A percentile compares a stretch with the other conserved stretches of the same genome.
Evolutionary conservation across 2,888 invertebrate species (phyloP).

Genomic region (Drosophila sordidapex): DNA sequence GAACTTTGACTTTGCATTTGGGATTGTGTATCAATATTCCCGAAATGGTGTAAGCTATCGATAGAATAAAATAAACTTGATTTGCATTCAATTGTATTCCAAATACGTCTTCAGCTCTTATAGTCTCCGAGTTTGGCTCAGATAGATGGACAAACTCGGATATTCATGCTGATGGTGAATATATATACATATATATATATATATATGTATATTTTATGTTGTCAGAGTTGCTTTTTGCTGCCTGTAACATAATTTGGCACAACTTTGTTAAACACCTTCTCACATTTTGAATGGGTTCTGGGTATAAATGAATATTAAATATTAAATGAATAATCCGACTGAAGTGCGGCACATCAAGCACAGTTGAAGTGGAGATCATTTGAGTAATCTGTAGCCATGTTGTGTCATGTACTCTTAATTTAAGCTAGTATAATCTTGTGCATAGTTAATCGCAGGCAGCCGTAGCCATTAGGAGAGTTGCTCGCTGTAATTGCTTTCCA

Average conservation of each 20-base stretch:
- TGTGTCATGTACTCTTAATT: slow-evolving; percentile 18
- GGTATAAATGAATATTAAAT: neutral
- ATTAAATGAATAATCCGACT: neutral
- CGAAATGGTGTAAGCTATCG: neutral
- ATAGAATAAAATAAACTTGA: neutral
- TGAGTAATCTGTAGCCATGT: slow-evolving; percentile 2
- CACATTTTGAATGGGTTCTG: neutral
- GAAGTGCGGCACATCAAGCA: neutral
- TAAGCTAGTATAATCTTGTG: slow-evolving; percentile 18
- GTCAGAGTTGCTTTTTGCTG: neutral
- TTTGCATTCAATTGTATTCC: fast-evolving
- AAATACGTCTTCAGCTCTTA: fast-evolving
- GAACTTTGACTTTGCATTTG: neutral
- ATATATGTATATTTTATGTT: neutral
- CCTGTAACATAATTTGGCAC: neutral
- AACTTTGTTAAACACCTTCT: neutral
- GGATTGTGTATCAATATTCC: neutral
- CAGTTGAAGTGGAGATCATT: neutral
- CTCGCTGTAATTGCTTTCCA: slow-evolving; percentile 40
- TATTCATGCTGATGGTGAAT: neutral
- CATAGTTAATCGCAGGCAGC: slow-evolving; percentile 24
- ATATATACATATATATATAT: no score
- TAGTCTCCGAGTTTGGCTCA: neutral
- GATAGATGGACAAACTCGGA: neutral
- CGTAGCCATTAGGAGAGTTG: slow-evolving; percentile 26